These are phyloP conservation scores for Diaphora mendica DNA, from an alignment of 2,888 invertebrate genomes.

Conservation along the genomic window DNA sequence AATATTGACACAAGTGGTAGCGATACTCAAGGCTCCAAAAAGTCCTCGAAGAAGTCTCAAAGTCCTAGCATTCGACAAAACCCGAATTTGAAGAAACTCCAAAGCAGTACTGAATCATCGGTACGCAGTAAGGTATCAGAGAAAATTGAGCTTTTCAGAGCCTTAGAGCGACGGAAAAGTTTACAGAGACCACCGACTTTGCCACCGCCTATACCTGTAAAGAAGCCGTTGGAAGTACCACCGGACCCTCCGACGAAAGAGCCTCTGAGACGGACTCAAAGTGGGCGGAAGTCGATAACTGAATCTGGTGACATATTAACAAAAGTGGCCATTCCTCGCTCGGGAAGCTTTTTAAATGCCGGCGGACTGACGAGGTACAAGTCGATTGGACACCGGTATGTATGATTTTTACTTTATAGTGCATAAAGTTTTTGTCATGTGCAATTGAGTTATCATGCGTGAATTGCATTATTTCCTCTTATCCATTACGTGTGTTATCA, in stretches of 20 bases:
- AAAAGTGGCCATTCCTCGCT: slow-evolving; percentile 94
- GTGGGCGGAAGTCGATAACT: slow-evolving; percentile 78
- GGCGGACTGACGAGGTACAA: slow-evolving; percentile 92
- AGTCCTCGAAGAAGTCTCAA: slow-evolving; percentile 67
- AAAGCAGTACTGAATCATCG: slow-evolving; percentile 77
- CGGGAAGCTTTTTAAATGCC: slow-evolving; percentile 94
- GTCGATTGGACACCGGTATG: slow-evolving; percentile 89
- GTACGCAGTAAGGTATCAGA: slow-evolving; percentile 83
- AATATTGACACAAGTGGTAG: slow-evolving; percentile 77
- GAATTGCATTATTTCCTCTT: slow-evolving; percentile 66
- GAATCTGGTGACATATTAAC: slow-evolving; percentile 93
- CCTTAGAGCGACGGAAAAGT: slow-evolving; percentile 79
- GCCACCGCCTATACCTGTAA: slow-evolving; percentile 81
- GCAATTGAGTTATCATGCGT: slow-evolving; percentile 60
- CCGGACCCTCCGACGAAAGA: slow-evolving; percentile 67
- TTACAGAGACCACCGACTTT: slow-evolving; percentile 81
- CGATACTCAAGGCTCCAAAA: slow-evolving; percentile 85
- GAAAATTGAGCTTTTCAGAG: slow-evolving; percentile 82
- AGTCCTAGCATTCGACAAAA: slow-evolving; percentile 54
- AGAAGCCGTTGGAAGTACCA: slow-evolving; percentile 66
- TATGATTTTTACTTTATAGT: slow-evolving; percentile 56
- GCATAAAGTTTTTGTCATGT: slow-evolving; percentile 46
- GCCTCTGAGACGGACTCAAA: slow-evolving; percentile 79
- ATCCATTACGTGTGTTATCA: slow-evolving; percentile 56
- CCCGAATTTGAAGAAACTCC: slow-evolving; percentile 58